Base-by-base conservation (phyloP, 2,888 invertebrate genomes). In the Drosophila paracracens region DNA sequence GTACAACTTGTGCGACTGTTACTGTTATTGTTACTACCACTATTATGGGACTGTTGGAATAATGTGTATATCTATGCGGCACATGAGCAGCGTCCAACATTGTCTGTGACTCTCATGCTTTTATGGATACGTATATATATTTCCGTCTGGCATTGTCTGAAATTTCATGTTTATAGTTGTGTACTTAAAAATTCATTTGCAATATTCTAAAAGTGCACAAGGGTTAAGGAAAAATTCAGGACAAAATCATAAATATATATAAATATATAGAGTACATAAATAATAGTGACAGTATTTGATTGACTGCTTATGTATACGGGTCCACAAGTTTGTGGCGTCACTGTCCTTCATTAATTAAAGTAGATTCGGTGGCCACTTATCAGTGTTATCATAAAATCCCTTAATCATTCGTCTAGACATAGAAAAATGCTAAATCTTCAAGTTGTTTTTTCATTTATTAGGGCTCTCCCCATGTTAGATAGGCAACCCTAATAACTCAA, bases 21-120 rank as follows among this genome's bases (percentile, higher is more conserved):
- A 80, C 77, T 63, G 71, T 82, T 81, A 88, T 79, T 85, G 86
- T 84, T 88, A 79, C 81, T 71, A 63, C 72, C 65, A 59, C 63
- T 59, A 70, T 83, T 81, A 83, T 81, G 71, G 75, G 56, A 50
- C 51, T 36, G 50, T 57, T 67, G 57, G 36, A 75, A 52, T 64
- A 74, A 53, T 48, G 65, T 29, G 74, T 61, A 43, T 53, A 54
- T 70, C 27, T 52, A 50, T 65, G 76, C 54, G 36, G 31, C 33
- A 10, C 27, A 36, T n/a, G 36, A 25, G 18, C 27, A 38, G 16
- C 46, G 6, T n/a, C 11, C 40, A 40, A 36, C 31, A 56, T 35
- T 62, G 31, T 35, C 29, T 38, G 13, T 38, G 13, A 11, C 18
- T 16, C 25, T 10, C 11, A 48, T 21, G n/a, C 33, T 27, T 13